phyloP scores from a whole-genome alignment of 1,140 invertebrate species.

The Eufriesea mexicana region DNA sequence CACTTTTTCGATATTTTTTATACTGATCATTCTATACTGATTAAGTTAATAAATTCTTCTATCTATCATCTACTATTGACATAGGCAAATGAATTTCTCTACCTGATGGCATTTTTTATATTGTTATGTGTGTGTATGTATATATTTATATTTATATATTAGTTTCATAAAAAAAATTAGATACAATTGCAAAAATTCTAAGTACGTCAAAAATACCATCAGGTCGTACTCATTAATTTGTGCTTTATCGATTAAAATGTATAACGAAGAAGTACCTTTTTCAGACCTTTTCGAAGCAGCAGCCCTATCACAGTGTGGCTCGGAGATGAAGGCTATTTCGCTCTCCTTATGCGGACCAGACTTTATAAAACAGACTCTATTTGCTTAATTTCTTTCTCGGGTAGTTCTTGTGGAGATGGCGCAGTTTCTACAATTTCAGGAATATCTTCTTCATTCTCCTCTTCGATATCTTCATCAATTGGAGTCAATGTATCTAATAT shows the following conservation, averaged over 20 bases:
- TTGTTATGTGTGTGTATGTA: neutral
- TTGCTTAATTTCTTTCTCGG: conserved; percentile 85
- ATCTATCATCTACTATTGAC: conserved; percentile 69
- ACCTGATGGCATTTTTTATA: conserved; percentile 66
- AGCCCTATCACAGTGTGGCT: conserved; percentile 79
- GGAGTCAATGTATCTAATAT: conserved; percentile 89
- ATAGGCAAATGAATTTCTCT: conserved; percentile 72
- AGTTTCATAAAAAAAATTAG: conserved; percentile 53
- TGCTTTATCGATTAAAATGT: conserved; percentile 76
- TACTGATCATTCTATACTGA: conserved; percentile 81
- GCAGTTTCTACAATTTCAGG: conserved; percentile 87
- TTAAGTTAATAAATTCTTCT: conserved; percentile 77
- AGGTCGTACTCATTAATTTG: conserved; percentile 70
- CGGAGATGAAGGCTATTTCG: conserved; percentile 74
- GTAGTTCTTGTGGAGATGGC: conserved; percentile 83
- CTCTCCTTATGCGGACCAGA: conserved; percentile 59
- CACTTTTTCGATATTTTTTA: conserved; percentile 67
- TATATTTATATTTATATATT: conserved; percentile 35
- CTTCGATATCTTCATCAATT: conserved; percentile 91
- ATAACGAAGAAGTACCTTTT: conserved; percentile 73
- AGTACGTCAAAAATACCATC: conserved; percentile 69
- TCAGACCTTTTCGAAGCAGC: conserved; percentile 65
- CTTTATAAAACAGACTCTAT: conserved; percentile 86
- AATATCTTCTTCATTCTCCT: conserved; percentile 88
- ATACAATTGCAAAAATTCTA: conserved; percentile 55